These are phyloP conservation scores for Bradynema listronoti DNA, from an alignment of 1,140 invertebrate genomes.

Conservation along the genomic window DNA sequence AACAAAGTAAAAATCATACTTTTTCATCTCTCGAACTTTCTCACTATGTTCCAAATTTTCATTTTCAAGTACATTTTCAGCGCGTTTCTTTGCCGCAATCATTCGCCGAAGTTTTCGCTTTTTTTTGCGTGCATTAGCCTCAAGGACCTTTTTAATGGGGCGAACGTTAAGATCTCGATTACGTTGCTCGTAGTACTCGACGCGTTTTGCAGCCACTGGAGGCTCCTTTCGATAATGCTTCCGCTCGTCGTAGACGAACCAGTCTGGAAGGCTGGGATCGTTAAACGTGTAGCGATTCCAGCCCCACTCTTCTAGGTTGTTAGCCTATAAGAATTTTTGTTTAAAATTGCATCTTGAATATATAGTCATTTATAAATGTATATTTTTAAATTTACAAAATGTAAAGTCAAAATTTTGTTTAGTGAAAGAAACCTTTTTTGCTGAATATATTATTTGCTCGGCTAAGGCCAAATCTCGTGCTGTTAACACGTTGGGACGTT, in stretches of 20 bases:
- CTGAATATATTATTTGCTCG: constrained; percentile 73
- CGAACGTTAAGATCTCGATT: constrained; percentile 80
- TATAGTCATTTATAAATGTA: no score
- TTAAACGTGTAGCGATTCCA: constrained; percentile 73
- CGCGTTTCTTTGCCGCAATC: constrained; percentile 89
- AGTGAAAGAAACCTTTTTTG: no score
- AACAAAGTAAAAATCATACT: constrained; percentile 63
- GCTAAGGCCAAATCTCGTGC: constrained; percentile 79
- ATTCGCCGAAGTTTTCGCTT: constrained; percentile 68
- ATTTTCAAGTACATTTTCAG: constrained; percentile 82
- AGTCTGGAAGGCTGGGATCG: constrained; percentile 81
- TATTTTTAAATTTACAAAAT: no score
- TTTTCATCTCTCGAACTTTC: constrained; percentile 81
- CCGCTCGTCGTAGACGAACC: constrained; percentile 90
- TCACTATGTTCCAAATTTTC: constrained; percentile 79
- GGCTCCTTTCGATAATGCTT: constrained; percentile 75
- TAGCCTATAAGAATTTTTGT: no score
- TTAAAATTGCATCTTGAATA: no score
- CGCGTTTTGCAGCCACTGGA: constrained; percentile 67
- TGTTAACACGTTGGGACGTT: constrained; percentile 66
- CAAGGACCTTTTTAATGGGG: constrained; percentile 94
- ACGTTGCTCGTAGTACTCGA: constrained; percentile 62
- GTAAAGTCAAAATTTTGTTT: no score
- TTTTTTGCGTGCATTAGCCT: constrained; percentile 96
- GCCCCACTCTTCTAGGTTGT: constrained; percentile 75